A percentile compares a stretch with the other conserved stretches of the same genome.
Evolutionary conservation across 2,113 vertebrate genomes (phyloP).

Genomic region (Hydrolagus affinis): DNA sequence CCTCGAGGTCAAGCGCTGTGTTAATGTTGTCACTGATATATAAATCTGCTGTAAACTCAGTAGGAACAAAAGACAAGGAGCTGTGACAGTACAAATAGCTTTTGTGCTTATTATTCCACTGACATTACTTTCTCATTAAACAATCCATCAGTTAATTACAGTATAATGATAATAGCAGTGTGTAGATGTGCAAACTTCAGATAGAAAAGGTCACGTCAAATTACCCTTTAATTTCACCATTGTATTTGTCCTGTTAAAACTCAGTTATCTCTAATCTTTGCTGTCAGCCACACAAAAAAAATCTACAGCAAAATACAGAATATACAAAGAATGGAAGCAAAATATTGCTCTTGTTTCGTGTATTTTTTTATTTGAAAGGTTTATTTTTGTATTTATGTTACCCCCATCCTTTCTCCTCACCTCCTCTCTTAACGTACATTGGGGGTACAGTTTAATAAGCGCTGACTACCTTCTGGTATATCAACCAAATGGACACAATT

Average conservation of each 20-base stretch:
- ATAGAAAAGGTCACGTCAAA: constrained; percentile 31
- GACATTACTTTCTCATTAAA: constrained; percentile 33
- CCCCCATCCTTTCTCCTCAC: too few relatives aligned
- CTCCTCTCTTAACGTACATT: too few relatives aligned
- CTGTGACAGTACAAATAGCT: constrained; percentile 29
- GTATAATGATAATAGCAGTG: constrained; percentile 30
- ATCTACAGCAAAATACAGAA: background rate
- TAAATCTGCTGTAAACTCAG: constrained; percentile 30
- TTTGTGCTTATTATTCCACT: constrained; percentile 27
- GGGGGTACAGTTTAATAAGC: too few relatives aligned
- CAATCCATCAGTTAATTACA: constrained; percentile 32
- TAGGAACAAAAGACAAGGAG: constrained; percentile 19
- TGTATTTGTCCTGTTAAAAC: constrained; percentile 29
- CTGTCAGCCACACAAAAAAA: background rate
- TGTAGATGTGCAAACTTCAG: constrained; percentile 29
- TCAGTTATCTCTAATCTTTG: constrained; percentile 14
- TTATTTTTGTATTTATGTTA: too few relatives aligned
- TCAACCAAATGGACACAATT: too few relatives aligned
- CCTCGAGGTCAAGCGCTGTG: constrained; percentile 19
- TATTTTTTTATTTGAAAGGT: too few relatives aligned
- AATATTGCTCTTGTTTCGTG: background rate
- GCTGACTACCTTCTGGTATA: too few relatives aligned
- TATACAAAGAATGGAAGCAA: background rate
- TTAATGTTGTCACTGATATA: constrained; percentile 31
- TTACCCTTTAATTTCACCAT: constrained; percentile 22